Conservation (phyloP, 2,888 invertebrate genomes). For the Argyresthia albistria region DNA sequence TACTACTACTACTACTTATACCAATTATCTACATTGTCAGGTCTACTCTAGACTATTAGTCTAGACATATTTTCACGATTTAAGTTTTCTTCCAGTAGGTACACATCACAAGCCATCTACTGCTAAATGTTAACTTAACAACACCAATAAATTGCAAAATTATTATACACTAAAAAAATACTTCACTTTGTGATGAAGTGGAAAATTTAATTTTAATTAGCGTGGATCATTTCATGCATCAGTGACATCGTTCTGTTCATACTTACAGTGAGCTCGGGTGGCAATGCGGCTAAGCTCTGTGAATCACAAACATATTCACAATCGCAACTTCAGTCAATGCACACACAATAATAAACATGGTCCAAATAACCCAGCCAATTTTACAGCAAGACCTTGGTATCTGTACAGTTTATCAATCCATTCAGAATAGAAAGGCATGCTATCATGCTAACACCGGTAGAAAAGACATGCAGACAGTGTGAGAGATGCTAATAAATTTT, state of each 20-base stretch:
- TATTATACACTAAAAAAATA: no score
- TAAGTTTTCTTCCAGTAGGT: no score
- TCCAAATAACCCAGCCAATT: conserved; percentile 9
- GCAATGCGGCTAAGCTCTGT: conserved; percentile 87
- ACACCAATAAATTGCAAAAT: no score
- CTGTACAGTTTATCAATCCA: conserved; percentile 2
- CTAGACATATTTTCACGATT: no score
- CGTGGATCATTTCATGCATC: no score
- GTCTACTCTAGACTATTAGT: no score
- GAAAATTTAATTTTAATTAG: no score
- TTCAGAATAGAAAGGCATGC: not conserved
- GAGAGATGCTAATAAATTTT: not conserved
- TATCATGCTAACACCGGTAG: not conserved
- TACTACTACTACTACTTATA: no score
- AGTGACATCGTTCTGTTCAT: conserved; percentile 24
- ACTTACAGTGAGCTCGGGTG: conserved; percentile 87
- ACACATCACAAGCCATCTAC: no score
- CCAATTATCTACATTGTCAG: no score
- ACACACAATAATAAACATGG: conserved; percentile 12
- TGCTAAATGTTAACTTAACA: no score
- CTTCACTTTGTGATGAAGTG: no score
- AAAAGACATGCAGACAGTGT: not conserved
- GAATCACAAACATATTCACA: conserved; percentile 73
- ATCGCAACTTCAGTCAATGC: conserved; percentile 25
- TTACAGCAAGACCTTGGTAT: not conserved